phyloP scores from a whole-genome alignment of 2,113 vertebrate genomes.

The Phaethornis superciliosus region DNA sequence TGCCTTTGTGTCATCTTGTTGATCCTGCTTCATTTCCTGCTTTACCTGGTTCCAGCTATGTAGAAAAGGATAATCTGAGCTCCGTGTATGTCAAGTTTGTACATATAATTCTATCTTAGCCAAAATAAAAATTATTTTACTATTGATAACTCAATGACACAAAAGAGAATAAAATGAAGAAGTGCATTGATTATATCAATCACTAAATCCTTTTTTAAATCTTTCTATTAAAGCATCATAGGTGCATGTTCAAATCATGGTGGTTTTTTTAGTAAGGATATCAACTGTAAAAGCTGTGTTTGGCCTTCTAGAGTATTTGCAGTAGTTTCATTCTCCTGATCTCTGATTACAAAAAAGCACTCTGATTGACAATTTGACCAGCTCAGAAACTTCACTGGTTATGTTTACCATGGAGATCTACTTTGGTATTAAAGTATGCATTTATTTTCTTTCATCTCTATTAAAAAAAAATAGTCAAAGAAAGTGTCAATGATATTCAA shows the following conservation, averaged over 20 bases:
- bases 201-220: not conserved
- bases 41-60: not conserved
- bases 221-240: not conserved
- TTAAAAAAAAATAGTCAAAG: not conserved
- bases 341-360: not conserved
- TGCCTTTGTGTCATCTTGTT: not conserved
- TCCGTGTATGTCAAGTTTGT: not conserved
- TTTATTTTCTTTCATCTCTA: not conserved
- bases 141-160: not conserved
- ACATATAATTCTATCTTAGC: not conserved
- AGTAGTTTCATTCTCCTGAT: not conserved
- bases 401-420: not conserved
- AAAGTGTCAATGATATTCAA: not conserved
- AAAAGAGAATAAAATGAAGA: not conserved
- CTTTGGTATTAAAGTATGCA: not conserved
- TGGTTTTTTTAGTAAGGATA: not conserved
- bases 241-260: not conserved
- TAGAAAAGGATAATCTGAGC: not conserved
- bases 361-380: not conserved
- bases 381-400: not conserved
- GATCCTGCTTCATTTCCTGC: not conserved
- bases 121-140: not conserved
- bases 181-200: not conserved
- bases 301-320: not conserved
- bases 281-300: not conserved